phyloP scores from a whole-genome alignment of 2,888 invertebrate species.

The Pollenia amentaria region DNA sequence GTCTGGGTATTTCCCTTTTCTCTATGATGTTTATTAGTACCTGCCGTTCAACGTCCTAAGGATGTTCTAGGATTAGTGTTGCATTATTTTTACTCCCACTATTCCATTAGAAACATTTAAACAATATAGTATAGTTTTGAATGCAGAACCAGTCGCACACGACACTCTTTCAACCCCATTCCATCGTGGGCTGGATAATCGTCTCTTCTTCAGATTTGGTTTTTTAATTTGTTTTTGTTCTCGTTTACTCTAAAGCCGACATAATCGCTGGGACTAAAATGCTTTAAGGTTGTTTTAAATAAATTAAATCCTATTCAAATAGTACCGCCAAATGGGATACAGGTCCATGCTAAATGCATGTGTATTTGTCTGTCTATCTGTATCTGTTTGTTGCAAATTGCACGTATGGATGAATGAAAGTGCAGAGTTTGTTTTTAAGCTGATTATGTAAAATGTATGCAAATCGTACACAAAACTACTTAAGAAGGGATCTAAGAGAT shows the following conservation, averaged over 20 bases:
- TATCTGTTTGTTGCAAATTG: conserved; percentile 69
- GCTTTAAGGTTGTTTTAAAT: conserved; percentile 67
- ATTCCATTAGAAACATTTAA: conserved; percentile 39
- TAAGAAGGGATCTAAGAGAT: conserved; percentile 62
- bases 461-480: conserved; percentile 68
- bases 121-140: conserved; percentile 51
- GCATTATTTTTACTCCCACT: conserved; percentile 19
- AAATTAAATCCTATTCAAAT: conserved; percentile 66
- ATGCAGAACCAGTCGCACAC: conserved; percentile 12
- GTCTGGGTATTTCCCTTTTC: neutral
- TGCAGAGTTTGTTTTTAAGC: conserved; percentile 68
- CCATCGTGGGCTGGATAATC: conserved; percentile 66
- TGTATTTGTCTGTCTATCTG: neutral
- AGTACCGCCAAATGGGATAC: conserved; percentile 55
- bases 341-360: conserved; percentile 30
- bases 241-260: conserved; percentile 62
- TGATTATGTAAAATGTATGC: conserved; percentile 72
- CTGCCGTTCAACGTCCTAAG: neutral
- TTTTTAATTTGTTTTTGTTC: conserved; percentile 23
- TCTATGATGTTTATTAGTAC: conserved; percentile 22
- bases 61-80: conserved; percentile 7
- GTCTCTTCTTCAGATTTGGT: conserved; percentile 35
- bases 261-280: conserved; percentile 70
- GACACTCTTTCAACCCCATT: conserved; percentile 1
- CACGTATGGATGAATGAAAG: conserved; percentile 43